Evolutionary conservation across 2,888 invertebrate species (phyloP).

Genomic region (Caenorhabditis drosophilae): DNA sequence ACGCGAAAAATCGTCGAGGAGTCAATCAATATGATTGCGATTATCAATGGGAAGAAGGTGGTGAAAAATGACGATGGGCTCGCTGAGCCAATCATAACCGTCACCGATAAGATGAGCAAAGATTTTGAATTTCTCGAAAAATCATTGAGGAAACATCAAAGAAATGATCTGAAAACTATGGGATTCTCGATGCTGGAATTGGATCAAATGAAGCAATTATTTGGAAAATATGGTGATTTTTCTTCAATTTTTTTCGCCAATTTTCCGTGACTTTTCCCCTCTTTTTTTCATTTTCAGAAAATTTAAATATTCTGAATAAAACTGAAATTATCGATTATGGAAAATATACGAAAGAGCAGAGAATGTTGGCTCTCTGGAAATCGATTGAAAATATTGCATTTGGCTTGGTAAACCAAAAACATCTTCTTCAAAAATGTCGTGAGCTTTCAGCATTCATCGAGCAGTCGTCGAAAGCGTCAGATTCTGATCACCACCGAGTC

Average conservation of each 20-base stretch:
- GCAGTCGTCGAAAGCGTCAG: conserved; percentile 6
- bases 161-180: conserved; percentile 35
- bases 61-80: conserved; percentile 4
- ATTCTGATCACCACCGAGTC: conserved; percentile 6
- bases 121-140: conserved; percentile 49
- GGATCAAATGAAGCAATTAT: conserved; percentile 48
- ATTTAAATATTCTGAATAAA: conserved; percentile 6
- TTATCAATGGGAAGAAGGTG: conserved; percentile 12
- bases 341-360: conserved; percentile 17
- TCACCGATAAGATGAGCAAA: conserved; percentile 50
- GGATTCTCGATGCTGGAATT: conserved; percentile 55
- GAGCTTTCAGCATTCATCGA: background rate
- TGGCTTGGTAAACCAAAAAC: conserved; percentile 4
- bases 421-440: background rate
- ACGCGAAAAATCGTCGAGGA: conserved; percentile 50
- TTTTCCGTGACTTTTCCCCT: no score
- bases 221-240: conserved; percentile 39
- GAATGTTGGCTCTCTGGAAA: conserved; percentile 30
- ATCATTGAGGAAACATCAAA: conserved; percentile 42
- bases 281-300: background rate
- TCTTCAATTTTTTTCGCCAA: no score
- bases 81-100: conserved; percentile 38
- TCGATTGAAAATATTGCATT: conserved; percentile 29
- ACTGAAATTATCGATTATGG: conserved; percentile 25
- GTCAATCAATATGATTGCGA: conserved; percentile 42